Conservation (phyloP, 2,113 vertebrate genomes). For the Rhizomys pruinosus region DNA sequence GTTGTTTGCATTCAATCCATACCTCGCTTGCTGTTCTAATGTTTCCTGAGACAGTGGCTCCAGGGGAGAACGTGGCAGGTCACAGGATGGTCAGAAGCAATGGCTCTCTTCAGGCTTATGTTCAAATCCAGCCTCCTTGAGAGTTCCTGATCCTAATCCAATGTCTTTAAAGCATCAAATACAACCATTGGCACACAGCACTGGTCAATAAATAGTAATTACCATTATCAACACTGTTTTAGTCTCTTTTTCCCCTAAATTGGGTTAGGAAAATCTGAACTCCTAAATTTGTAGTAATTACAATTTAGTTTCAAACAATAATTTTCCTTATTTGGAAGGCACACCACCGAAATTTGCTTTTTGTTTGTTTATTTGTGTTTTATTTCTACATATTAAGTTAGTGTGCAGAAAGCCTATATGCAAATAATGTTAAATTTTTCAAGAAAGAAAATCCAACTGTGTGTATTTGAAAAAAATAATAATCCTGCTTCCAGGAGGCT, state of each 20-base stretch:
- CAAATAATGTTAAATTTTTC: background rate
- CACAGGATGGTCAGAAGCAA: background rate
- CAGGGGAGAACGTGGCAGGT: background rate
- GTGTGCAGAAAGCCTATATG: background rate
- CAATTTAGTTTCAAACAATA: background rate
- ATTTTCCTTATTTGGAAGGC: background rate
- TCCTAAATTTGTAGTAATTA: background rate
- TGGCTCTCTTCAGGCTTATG: background rate
- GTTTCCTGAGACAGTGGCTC: background rate
- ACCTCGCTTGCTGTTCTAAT: background rate
- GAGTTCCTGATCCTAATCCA: background rate
- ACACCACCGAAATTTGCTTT: rapidly evolving
- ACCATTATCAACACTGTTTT: background rate
- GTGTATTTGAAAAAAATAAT: too few species aligned
- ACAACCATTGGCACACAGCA: background rate
- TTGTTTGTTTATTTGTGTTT: background rate
- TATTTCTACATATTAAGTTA: background rate
- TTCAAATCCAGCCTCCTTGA: slow-evolving; percentile 29
- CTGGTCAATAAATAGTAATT: background rate
- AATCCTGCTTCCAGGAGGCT: too few species aligned
- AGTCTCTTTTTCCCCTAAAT: background rate
- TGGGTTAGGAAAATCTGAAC: background rate
- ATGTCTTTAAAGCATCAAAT: slow-evolving; percentile 33
- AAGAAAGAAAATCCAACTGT: background rate
- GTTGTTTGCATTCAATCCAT: background rate